Conservation (phyloP, 2,113 vertebrate genomes). For the Nettapus auritus region DNA sequence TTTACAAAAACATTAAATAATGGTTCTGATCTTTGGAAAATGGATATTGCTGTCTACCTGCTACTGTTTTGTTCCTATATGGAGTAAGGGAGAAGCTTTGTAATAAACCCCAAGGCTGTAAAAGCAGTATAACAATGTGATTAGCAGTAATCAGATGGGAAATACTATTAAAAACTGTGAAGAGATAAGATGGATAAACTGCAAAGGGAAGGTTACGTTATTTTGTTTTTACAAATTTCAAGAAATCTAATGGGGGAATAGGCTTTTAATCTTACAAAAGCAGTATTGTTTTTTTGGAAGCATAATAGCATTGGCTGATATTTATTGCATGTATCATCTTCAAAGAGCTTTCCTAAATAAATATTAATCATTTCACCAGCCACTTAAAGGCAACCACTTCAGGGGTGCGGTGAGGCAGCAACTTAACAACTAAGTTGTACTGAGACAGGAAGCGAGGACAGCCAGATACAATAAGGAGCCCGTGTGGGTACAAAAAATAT, state of each 20-base stretch:
- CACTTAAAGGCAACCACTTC: slow-evolving; percentile 46
- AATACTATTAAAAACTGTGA: slow-evolving; percentile 30
- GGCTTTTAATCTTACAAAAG: slow-evolving; percentile 19
- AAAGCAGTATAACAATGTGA: background rate
- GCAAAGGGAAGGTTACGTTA: background rate
- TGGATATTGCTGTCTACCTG: slow-evolving; percentile 52
- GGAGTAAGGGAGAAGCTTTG: background rate
- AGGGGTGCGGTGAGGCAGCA: background rate
- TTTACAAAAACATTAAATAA: slow-evolving; percentile 72
- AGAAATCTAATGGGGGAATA: background rate
- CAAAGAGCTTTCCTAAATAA: slow-evolving; percentile 41
- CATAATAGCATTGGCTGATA: background rate
- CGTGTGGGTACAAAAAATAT: background rate
- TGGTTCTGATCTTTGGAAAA: slow-evolving; percentile 54
- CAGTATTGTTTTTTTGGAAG: background rate
- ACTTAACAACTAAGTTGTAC: slow-evolving; percentile 17
- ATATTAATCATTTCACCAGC: slow-evolving; percentile 45
- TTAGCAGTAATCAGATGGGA: slow-evolving; percentile 50
- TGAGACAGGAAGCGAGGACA: slow-evolving; percentile 24
- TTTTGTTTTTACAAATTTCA: slow-evolving; percentile 8
- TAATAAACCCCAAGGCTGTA: slow-evolving; percentile 2
- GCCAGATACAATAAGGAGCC: slow-evolving; percentile 15
- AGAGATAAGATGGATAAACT: slow-evolving; percentile 24
- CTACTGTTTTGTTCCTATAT: slow-evolving; percentile 60
- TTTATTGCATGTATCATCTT: slow-evolving; percentile 40